Base-by-base conservation (phyloP, 1,140 invertebrate genomes). In the Anoplolepis gracilipes region DNA sequence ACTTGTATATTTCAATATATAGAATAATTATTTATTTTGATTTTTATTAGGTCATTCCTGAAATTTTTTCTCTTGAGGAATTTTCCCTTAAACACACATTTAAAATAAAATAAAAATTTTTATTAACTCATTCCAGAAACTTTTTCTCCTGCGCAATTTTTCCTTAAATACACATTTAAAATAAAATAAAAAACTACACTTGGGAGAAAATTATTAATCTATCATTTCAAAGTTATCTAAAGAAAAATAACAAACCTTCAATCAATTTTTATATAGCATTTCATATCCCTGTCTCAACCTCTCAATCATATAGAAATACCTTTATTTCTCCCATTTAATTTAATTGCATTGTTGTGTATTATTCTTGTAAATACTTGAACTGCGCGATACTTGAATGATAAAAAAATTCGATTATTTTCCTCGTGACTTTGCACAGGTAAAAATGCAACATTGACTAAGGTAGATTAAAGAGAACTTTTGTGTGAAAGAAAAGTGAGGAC, bases 331-430 rank as follows among this genome's bases (percentile, higher is more conserved):
- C 5, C 67, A 59, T 72, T 70, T 33, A 39, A 49, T 53, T 42
- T 30, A 8, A n/a, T n/a, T n/a, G n/a, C 28, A n/a, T 53, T 16
- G 69, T 19, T 30, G 33, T 42, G 22, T 53, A n/a, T n/a, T n/a
- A n/a, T n/a, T n/a, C 78, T 46, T 72, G 28, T 82, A 73, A 73
- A 73, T 82, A 82, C 28, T 82, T 33, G 13, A 82, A 39, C 42
- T 72, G 4, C 4, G 67, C 55, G 59, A 1, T 1, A 16, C 25
- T 72, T 25, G 42, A 30, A 30, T 13, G 42, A 57, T 39, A 72
- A 42, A 81, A 81, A 42, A 42, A 72, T 42, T 59, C 36, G 78
- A 81, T 67, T n/a, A 72, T 42, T 72, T 70, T 81, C 36, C 30
- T 72, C 65, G 36, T 16, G 36, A 22, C 13, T 72, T 10, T 0